Evolutionary conservation across 1,140 invertebrate species (phyloP).

Genomic region (Pseudobourletiella spinata): DNA sequence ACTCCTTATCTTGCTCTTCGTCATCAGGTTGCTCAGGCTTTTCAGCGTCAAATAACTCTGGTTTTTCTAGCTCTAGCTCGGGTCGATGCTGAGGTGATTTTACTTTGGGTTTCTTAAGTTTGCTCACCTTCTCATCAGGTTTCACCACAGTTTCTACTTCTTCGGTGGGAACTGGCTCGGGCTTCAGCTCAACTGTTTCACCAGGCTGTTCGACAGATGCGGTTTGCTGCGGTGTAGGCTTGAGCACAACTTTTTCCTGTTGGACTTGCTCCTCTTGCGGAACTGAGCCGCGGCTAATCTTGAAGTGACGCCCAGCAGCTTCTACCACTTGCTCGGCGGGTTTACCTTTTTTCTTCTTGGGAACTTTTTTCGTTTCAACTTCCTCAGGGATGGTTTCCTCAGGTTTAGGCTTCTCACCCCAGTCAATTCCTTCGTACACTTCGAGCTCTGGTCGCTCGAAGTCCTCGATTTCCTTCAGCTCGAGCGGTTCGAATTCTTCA

Average conservation of each 20-base stretch:
- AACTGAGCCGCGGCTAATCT: neutral
- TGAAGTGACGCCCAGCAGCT: neutral
- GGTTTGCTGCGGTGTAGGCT: neutral
- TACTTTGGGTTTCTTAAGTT: slow-evolving; percentile 1
- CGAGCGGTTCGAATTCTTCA: neutral
- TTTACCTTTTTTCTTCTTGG: neutral
- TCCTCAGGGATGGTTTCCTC: neutral
- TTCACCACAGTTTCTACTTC: neutral
- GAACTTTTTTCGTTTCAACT: neutral
- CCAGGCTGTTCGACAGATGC: neutral
- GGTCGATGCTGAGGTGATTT: neutral
- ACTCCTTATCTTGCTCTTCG: neutral
- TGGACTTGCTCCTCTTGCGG: neutral
- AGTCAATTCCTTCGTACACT: neutral
- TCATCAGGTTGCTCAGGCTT: neutral
- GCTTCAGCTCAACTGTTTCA: neutral
- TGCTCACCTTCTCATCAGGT: neutral
- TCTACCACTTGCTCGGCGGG: neutral
- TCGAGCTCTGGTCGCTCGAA: neutral
- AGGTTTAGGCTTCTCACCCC: neutral
- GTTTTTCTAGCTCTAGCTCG: neutral
- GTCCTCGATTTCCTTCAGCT: neutral
- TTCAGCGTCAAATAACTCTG: neutral
- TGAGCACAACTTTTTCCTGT: neutral
- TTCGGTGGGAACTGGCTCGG: neutral